Conservation (phyloP, 1,140 invertebrate genomes). For the Drosophila albomicans region DNA sequence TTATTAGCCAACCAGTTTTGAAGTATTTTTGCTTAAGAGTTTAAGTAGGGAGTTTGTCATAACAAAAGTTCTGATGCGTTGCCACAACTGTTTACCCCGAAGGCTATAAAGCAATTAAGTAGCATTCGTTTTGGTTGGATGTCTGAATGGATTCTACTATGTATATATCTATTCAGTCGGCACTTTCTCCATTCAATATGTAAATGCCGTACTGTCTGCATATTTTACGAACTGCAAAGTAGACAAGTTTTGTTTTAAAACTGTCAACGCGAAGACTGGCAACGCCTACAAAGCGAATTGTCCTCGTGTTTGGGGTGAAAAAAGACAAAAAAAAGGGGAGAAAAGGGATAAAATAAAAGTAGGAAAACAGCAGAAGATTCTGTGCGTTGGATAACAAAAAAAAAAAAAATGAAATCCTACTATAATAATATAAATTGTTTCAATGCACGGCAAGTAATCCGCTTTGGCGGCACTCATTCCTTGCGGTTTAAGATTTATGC, state of each 20-base stretch:
- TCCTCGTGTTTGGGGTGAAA: neutral
- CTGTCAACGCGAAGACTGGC: slow-evolving; percentile 57
- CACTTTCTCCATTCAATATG: slow-evolving; percentile 49
- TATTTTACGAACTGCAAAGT: slow-evolving; percentile 78
- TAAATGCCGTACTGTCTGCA: slow-evolving; percentile 47
- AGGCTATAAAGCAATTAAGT: slow-evolving; percentile 66
- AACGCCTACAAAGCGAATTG: slow-evolving; percentile 53
- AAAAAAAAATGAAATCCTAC: slow-evolving; percentile 33
- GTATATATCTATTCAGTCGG: slow-evolving; percentile 6
- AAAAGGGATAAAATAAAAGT: slow-evolving; percentile 29
- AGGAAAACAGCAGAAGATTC: slow-evolving; percentile 12
- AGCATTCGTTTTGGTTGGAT: slow-evolving; percentile 51
- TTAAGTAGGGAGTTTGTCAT: too few relatives aligned
- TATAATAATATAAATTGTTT: slow-evolving; percentile 80
- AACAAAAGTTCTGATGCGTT: neutral
- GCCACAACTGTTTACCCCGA: slow-evolving; percentile 1
- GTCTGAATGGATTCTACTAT: neutral
- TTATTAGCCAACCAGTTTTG: too few relatives aligned
- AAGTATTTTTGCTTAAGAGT: too few relatives aligned
- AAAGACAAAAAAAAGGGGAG: slow-evolving; percentile 19
- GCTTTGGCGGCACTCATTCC: slow-evolving; percentile 70
- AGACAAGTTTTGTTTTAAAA: slow-evolving; percentile 81
- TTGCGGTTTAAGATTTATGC: slow-evolving; percentile 80
- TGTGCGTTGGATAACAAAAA: slow-evolving; percentile 17
- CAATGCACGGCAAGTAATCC: slow-evolving; percentile 77